phyloP scores from a whole-genome alignment of 2,113 vertebrate genomes.

The Epinephelus fuscoguttatus region DNA sequence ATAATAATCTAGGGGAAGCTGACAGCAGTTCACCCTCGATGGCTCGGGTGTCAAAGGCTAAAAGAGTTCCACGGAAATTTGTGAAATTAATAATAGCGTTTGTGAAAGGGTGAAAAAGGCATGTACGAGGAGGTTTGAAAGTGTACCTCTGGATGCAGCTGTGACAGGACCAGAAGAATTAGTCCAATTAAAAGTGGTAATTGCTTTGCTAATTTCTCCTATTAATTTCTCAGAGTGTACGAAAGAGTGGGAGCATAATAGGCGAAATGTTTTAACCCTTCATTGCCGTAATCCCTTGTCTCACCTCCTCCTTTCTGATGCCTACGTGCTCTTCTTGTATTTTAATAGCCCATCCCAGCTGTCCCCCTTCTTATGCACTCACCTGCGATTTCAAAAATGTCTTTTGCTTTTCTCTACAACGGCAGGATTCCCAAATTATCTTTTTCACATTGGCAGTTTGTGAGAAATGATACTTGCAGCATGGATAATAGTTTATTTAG shows the following conservation, averaged over 20 bases:
- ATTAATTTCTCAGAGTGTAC: slow-evolving; percentile 84
- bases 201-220: slow-evolving; percentile 88
- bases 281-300: slow-evolving; percentile 48
- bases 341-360: slow-evolving; percentile 58
- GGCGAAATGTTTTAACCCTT: slow-evolving; percentile 83
- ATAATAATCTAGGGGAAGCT: slow-evolving; percentile 76
- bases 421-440: not conserved
- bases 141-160: slow-evolving; percentile 80
- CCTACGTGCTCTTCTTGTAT: slow-evolving; percentile 46
- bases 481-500: slow-evolving; percentile 3
- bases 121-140: slow-evolving; percentile 64
- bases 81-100: slow-evolving; percentile 85
- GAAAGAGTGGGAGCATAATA: slow-evolving; percentile 84
- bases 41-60: slow-evolving; percentile 84
- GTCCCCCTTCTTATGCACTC: slow-evolving; percentile 14
- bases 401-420: slow-evolving; percentile 23
- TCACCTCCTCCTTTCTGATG: slow-evolving; percentile 41
- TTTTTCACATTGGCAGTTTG: not conserved
- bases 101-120: slow-evolving; percentile 74
- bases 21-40: slow-evolving; percentile 77
- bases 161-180: slow-evolving; percentile 86
- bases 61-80: slow-evolving; percentile 80
- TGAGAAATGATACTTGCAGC: not conserved
- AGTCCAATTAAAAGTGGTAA: slow-evolving; percentile 89
- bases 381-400: slow-evolving; percentile 41